Evolutionary conservation across 30 jellyfish, hydroid and myxozoan genomes (phyloP).

Genomic region (Aurelia sp.): DNA sequence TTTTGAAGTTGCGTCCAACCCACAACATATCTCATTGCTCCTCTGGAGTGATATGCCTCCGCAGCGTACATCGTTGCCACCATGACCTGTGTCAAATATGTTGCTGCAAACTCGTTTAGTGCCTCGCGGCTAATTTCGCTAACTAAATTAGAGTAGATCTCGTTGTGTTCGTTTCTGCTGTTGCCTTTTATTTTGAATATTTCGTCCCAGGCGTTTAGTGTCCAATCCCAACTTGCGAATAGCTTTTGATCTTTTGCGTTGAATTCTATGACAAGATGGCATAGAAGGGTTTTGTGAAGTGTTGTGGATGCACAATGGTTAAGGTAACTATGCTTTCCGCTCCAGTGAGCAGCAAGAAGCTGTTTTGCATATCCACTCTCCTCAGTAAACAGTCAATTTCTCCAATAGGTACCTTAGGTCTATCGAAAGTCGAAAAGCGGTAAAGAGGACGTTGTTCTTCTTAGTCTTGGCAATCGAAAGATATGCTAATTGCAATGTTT

Average conservation of each 20-base stretch:
- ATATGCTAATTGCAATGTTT: too few species aligned
- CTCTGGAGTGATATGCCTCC: constrained; percentile 52
- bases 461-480: too few species aligned
- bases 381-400: too few species aligned
- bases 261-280: background rate
- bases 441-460: too few species aligned
- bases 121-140: background rate
- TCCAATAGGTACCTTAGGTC: too few species aligned
- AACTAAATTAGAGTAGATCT: background rate
- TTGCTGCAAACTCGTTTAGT: background rate
- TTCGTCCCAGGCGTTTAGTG: background rate
- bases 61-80: constrained; percentile 27
- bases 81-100: background rate
- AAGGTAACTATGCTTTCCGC: too few species aligned
- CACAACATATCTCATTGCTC: constrained; percentile 49
- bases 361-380: too few species aligned
- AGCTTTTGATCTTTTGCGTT: background rate
- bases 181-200: too few species aligned
- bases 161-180: background rate
- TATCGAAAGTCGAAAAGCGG: too few species aligned
- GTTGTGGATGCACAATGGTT: too few species aligned
- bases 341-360: too few species aligned
- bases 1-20: constrained; percentile 45
- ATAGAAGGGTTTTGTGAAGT: background rate
- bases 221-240: background rate